Base-by-base conservation (phyloP, 2,797 vertebrate species). In the Atherinosoma microstoma region DNA sequence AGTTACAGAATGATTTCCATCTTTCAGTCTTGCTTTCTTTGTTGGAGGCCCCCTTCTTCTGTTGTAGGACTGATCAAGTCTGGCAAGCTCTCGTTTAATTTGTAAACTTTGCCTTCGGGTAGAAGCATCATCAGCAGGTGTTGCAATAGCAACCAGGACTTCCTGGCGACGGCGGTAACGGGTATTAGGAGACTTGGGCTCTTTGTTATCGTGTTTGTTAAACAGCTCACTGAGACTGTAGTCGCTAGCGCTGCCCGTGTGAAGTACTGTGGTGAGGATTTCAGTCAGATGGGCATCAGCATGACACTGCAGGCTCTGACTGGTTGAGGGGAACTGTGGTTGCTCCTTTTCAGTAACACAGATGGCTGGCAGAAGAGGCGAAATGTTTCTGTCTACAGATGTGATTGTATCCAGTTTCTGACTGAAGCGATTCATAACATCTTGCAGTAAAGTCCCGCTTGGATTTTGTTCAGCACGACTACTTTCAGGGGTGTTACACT, bases 191-290 rank as follows among this genome's bases (percentile, higher is more conserved):
- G 95, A 96, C 92, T 94, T 96, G 79, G 92, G 94, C 89, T 96
- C 95, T 78, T 93, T 85, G 76, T 93, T 93, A 65, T 97, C 93
- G 35, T 97, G 96, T 59, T 96, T 96, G 76, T 69, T 94, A 64
- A 98, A 94, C 70, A 98, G 91, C 77, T 99, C 96, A 88, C 94
- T 96, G 84, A 98, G 96, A 89, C 93, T 97, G 83, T 96, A 97
- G 92, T 98, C 96, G 87, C 91, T 93, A 27, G 91, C 80, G 2
- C 93, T 95, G 72, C 95, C 96, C 79, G 95, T 95, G 83, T 96
- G 95, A 80, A 98, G 92, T 72, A 99, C 95, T 57, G 96, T 96
- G 36, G 95, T 95, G 92, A 98, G 95, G 67, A 98, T 97, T 88
- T 97, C 94, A 79, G 95, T 95, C 76, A 98, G 88, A 83, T 96